phyloP scores from a whole-genome alignment of 2,888 invertebrate genomes.

The Oxyteleia sp. region DNA sequence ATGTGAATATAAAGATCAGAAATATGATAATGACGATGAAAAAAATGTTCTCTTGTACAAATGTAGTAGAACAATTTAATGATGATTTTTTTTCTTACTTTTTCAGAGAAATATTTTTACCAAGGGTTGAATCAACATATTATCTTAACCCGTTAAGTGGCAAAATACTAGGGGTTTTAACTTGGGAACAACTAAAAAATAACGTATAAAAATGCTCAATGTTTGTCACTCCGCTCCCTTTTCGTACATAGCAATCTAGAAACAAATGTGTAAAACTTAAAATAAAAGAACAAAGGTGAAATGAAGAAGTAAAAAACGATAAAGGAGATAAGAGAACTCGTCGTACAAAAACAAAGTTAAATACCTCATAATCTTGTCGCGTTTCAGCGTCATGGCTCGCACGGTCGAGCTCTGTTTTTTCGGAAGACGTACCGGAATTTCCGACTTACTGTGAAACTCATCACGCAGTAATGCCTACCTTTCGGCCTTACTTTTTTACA shows the following conservation, averaged over 20 bases:
- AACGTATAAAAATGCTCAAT: slow-evolving; percentile 76
- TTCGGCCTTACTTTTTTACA: slow-evolving; percentile 84
- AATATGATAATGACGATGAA: too few species aligned
- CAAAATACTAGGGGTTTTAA: too few species aligned
- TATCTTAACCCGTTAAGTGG: too few species aligned
- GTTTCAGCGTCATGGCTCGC: slow-evolving; percentile 32
- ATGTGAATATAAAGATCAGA: too few species aligned
- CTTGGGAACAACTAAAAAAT: too few species aligned
- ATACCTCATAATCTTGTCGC: slow-evolving; percentile 76
- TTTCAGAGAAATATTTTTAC: too few species aligned
- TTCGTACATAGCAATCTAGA: slow-evolving; percentile 68
- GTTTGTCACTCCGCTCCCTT: slow-evolving; percentile 68
- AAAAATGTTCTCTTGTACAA: too few species aligned
- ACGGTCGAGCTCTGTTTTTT: slow-evolving; percentile 72
- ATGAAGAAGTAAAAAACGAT: slow-evolving; percentile 34
- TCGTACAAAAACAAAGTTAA: slow-evolving; percentile 76
- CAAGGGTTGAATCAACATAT: too few species aligned
- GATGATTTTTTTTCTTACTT: too few species aligned
- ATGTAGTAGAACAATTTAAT: too few species aligned
- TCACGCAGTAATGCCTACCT: slow-evolving; percentile 82
- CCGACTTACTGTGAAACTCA: slow-evolving; percentile 75
- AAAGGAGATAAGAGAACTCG: slow-evolving; percentile 48
- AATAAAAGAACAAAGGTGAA: slow-evolving; percentile 22
- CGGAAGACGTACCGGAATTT: slow-evolving; percentile 74
- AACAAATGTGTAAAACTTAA: slow-evolving; percentile 18